These are phyloP conservation scores for Anguilla anguilla DNA, from an alignment of 2,797 vertebrate genomes.

Conservation along the genomic window DNA sequence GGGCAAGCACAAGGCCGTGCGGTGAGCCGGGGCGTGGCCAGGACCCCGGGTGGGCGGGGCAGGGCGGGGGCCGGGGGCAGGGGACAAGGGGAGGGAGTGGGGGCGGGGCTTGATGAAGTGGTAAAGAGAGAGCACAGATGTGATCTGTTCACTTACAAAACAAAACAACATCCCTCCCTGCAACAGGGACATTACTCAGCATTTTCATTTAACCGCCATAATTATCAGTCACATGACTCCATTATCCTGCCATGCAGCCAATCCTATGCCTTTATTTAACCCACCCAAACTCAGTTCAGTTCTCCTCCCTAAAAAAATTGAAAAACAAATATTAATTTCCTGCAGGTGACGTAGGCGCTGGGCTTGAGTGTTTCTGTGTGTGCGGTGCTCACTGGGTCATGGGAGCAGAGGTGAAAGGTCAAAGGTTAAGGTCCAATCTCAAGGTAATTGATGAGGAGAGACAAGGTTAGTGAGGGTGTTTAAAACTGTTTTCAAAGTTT, in stretches of 20 bases:
- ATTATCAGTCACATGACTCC: constrained; percentile 46
- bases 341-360: constrained; percentile 33
- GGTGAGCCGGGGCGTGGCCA: constrained; percentile 72
- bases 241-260: constrained; percentile 70
- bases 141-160: constrained; percentile 42
- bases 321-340: constrained; percentile 37
- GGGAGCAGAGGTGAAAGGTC: constrained; percentile 41
- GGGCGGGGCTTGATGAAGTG: constrained; percentile 34
- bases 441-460: constrained; percentile 43
- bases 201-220: constrained; percentile 37
- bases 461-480: constrained; percentile 66
- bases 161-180: constrained; percentile 46
- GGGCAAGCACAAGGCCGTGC: constrained; percentile 89
- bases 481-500: constrained; percentile 72
- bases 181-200: constrained; percentile 25
- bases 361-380: constrained; percentile 59
- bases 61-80: constrained; percentile 30
- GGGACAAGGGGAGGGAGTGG: constrained; percentile 32
- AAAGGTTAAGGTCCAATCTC: constrained; percentile 40
- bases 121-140: constrained; percentile 22
- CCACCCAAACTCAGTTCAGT: constrained; percentile 61
- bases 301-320: constrained; percentile 51
- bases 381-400: constrained; percentile 42
- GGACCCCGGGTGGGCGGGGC: not conserved
- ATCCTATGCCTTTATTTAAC: constrained; percentile 60